Evolutionary conservation across 1,140 invertebrate species (phyloP), one percentile per base, ranked within the genome.

Genomic region (Lepeophtheirus salmonis): DNA sequence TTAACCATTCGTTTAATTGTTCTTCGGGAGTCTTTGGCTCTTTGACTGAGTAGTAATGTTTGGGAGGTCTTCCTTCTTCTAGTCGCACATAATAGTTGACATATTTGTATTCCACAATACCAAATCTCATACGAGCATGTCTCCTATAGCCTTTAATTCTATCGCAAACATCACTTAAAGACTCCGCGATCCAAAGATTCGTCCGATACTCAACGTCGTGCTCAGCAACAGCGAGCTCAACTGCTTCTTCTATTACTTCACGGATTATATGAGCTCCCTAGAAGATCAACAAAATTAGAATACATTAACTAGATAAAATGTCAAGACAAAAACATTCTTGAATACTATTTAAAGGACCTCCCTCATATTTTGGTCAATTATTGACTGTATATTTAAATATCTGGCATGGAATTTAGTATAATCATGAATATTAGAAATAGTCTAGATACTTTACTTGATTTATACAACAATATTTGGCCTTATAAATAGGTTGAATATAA

Each of bases 181-280:
- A 90, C 77, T 92, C 86, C 52, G 88, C 89, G 75, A 97, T 81
- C 91, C 91, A 97, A 50, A 97, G 75, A 75, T 96, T 96, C 68
- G 84, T 91, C 69, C 80, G 84, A 72, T 82, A 97, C 74, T 97
- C 91, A 24, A 97, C 88, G 78, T 94, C 86, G 68, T 96, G 90
- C 22, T 85, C 70, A 65, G 80, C 78, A 1, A 95, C 80, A 51
- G 91, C 92, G 63, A 88, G 70, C 67, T 85, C 77, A 69, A 88
- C 85, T 2, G 91, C 91, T 77, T 97, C 91, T 61, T 85, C 68
- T 62, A 90, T 76, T 12, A 83, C 78, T 69, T 92, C 81, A 70
- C 82, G 84, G 0, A 84, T 80, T 71, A 81, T 78, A 22, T 69
- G 71, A 49, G 84, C 84, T 50, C 90, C 91, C 75, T 95, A 94